A percentile compares a stretch with the other conserved stretches of the same genome.
Conservation (phyloP, 2,113 vertebrate species). For the Tonatia bakeri region DNA sequence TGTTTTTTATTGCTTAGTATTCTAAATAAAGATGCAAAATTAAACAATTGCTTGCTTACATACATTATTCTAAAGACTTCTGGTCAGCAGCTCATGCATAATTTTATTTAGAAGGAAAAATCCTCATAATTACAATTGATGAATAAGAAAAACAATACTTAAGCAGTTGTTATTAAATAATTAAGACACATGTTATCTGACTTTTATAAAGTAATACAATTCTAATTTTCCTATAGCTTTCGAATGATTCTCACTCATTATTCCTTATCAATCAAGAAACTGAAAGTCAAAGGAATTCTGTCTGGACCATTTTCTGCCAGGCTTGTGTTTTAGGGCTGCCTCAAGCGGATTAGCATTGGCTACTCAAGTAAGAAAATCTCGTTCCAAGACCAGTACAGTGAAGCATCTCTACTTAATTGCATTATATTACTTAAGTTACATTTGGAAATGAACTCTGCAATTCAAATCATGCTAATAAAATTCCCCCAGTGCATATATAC, state of each 20-base stretch:
- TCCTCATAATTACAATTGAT: background rate
- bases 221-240: constrained; percentile 69
- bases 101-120: constrained; percentile 54
- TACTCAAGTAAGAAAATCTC: background rate
- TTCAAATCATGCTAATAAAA: constrained; percentile 33
- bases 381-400: background rate
- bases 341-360: background rate
- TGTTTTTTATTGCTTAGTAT: constrained; percentile 64
- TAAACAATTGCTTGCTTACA: constrained; percentile 33
- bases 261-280: background rate
- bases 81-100: constrained; percentile 58
- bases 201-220: constrained; percentile 69
- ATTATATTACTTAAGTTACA: background rate
- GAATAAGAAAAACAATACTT: background rate
- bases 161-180: background rate
- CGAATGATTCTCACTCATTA: constrained; percentile 43
- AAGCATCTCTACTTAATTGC: background rate
- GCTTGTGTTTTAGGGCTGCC: background rate
- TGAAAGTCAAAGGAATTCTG: background rate
- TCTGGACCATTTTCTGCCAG: background rate
- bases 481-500: background rate
- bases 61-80: constrained; percentile 55
- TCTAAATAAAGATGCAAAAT: constrained; percentile 63
- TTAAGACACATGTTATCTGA: constrained; percentile 38
- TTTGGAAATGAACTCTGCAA: constrained; percentile 47